Conservation (phyloP, 2,113 vertebrate genomes). For the Carassius auratus region DNA sequence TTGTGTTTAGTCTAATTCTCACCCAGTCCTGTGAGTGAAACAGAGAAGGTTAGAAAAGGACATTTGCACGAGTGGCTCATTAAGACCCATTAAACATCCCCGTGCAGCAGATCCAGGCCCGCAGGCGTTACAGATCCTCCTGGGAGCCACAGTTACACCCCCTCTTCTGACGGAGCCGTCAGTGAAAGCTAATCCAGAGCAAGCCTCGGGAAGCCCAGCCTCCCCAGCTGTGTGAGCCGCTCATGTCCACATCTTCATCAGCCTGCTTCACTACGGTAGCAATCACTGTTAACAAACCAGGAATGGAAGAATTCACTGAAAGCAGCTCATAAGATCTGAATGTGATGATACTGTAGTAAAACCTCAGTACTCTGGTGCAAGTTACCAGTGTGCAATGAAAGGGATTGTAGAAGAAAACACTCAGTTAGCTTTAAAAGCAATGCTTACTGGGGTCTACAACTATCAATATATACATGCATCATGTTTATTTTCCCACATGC, state of each 20-base stretch:
- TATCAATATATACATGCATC: no score
- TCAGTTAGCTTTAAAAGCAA: neutral
- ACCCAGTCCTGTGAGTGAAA: neutral
- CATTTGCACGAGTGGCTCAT: slow-evolving; percentile 60
- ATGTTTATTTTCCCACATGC: no score
- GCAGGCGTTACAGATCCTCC: slow-evolving; percentile 83
- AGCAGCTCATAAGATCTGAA: neutral
- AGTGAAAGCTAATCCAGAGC: slow-evolving; percentile 38
- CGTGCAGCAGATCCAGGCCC: slow-evolving; percentile 80
- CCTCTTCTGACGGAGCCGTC: neutral
- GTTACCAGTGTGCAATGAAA: neutral
- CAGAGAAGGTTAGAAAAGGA: neutral
- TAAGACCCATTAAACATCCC: slow-evolving; percentile 82
- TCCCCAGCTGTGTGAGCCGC: neutral
- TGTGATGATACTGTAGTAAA: neutral
- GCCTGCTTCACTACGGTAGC: neutral
- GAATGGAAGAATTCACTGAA: neutral
- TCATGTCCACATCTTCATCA: neutral
- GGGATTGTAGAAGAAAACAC: neutral
- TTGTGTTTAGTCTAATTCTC: neutral
- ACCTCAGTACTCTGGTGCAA: neutral
- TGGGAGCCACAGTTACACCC: slow-evolving; percentile 40
- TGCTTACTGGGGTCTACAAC: neutral
- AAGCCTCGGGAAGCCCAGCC: neutral
- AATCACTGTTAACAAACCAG: neutral